Conservation (phyloP, 2,888 invertebrate species). For the Tipula helvola region DNA sequence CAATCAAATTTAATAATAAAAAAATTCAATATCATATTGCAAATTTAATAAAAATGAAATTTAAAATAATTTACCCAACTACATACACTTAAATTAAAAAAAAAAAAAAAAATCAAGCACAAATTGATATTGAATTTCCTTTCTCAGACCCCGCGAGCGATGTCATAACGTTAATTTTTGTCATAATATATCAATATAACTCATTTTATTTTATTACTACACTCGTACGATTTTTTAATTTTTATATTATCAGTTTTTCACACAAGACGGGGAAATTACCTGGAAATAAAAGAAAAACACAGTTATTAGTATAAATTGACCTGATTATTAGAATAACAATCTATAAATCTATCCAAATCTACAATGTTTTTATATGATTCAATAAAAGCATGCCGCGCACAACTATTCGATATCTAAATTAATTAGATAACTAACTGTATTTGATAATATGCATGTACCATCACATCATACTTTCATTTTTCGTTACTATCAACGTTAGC, state of each 20-base stretch:
- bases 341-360: neutral
- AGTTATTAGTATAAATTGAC: neutral
- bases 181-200: neutral
- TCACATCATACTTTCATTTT: neutral
- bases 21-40: neutral
- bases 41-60: neutral
- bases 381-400: neutral
- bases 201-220: neutral
- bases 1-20: too few species aligned
- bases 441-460: neutral
- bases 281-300: neutral
- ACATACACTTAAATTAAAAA: neutral
- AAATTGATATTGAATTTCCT: neutral
- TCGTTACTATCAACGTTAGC: neutral
- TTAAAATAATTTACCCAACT: neutral
- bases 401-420: neutral
- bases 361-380: neutral
- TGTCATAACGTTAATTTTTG: too few species aligned
- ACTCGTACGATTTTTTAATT: neutral
- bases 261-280: neutral
- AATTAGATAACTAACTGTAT: neutral
- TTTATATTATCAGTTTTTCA: neutral
- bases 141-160: neutral
- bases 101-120: neutral
- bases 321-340: neutral